These are phyloP conservation scores for Tadarida brasiliensis DNA, from an alignment of 2,797 vertebrate species.

Conservation along the genomic window DNA sequence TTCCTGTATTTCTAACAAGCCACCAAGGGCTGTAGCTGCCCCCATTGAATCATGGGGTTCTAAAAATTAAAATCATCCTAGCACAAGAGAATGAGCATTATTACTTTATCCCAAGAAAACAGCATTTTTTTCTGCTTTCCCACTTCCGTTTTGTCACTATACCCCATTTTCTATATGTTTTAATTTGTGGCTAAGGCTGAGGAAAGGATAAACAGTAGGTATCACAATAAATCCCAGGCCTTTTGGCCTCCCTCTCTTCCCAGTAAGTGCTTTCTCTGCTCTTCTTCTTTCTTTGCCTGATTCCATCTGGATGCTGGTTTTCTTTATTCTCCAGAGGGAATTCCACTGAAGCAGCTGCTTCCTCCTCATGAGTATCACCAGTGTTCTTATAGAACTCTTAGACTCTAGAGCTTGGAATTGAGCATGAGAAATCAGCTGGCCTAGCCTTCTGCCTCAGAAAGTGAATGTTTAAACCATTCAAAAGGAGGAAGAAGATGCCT, in stretches of 20 bases:
- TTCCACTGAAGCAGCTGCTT: conserved; percentile 72
- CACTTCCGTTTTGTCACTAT: neutral
- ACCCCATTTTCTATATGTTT: neutral
- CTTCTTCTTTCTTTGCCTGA: neutral
- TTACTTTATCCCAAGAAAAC: conserved; percentile 6
- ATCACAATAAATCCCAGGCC: neutral
- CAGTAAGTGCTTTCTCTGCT: neutral
- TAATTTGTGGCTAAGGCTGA: neutral
- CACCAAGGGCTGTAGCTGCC: neutral
- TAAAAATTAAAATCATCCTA: neutral
- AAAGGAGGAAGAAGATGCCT: neutral
- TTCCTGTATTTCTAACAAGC: conserved; percentile 15
- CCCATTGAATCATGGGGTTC: neutral
- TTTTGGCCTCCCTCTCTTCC: neutral
- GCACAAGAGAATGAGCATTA: neutral
- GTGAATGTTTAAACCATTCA: neutral
- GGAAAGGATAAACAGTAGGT: neutral
- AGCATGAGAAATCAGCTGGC: conserved; percentile 65
- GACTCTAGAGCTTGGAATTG: conserved; percentile 48
- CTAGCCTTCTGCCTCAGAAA: neutral
- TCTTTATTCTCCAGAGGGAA: conserved; percentile 73
- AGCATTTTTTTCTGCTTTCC: neutral
- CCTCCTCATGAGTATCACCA: conserved; percentile 52
- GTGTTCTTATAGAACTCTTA: conserved; percentile 68
- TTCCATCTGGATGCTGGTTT: conserved; percentile 66